Conservation (phyloP, 2,888 invertebrate species). For the Polymixis lichenea region DNA sequence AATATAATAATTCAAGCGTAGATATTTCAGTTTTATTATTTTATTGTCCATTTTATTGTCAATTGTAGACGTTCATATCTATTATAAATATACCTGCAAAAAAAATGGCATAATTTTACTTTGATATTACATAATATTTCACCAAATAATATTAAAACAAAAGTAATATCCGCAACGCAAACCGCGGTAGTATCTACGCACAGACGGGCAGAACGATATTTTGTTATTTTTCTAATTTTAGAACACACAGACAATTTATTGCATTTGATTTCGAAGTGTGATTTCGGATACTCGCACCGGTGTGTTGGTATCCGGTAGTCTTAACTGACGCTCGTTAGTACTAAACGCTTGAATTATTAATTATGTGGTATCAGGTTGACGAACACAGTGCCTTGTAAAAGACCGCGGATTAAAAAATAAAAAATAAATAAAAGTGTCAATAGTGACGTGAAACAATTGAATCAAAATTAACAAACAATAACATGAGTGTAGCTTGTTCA, state of each 20-base stretch:
- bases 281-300: conserved; percentile 66
- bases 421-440: neutral
- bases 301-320: conserved; percentile 58
- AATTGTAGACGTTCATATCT: neutral
- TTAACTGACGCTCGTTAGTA: conserved; percentile 45
- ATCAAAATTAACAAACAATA: neutral
- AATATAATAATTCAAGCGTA: neutral
- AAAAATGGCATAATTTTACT: neutral
- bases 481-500: neutral
- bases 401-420: neutral
- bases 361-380: neutral
- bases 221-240: conserved; percentile 70
- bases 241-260: conserved; percentile 70
- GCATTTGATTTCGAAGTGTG: conserved; percentile 72
- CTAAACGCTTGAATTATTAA: conserved; percentile 28
- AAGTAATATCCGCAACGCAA: conserved; percentile 34
- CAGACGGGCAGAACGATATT: conserved; percentile 59
- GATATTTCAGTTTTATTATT: neutral
- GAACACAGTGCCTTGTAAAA: neutral
- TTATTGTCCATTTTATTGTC: too few relatives aligned
- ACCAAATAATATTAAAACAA: neutral
- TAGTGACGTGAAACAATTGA: neutral
- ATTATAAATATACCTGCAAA: neutral
- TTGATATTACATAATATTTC: neutral
- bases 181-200: conserved; percentile 43